These are phyloP conservation scores for Pectinophora gossypiella DNA, from an alignment of 1,140 invertebrate species.

Conservation along the genomic window DNA sequence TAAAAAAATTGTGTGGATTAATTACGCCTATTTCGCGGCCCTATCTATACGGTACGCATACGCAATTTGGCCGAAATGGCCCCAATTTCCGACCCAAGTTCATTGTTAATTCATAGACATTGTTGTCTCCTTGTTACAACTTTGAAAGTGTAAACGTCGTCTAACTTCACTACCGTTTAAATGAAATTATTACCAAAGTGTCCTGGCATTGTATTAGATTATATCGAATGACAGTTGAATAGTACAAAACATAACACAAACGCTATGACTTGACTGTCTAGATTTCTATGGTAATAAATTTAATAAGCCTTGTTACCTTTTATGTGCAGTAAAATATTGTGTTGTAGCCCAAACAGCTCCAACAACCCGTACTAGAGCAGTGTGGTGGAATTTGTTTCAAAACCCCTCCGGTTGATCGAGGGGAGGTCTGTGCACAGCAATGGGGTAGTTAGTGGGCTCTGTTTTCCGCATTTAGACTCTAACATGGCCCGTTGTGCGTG, in stretches of 20 bases:
- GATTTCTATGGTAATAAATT: neutral
- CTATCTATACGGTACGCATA: conserved; percentile 15
- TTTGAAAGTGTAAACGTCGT: conserved; percentile 25
- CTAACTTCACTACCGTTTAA: conserved; percentile 20
- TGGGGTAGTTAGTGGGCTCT: no score
- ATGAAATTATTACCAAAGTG: conserved; percentile 23
- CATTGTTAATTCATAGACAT: conserved; percentile 45
- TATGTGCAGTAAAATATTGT: neutral
- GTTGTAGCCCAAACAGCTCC: neutral
- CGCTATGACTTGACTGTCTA: no score
- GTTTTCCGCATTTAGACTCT: no score
- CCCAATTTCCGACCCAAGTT: conserved; percentile 30
- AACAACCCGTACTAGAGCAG: neutral
- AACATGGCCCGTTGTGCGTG: no score
- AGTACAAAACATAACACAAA: no score
- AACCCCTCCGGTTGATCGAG: no score
- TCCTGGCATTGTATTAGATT: neutral
- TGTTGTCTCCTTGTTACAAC: conserved; percentile 34
- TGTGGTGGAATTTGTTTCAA: no score
- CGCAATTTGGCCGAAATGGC: conserved; percentile 28
- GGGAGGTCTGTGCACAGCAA: no score
- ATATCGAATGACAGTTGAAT: neutral
- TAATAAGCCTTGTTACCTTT: neutral
- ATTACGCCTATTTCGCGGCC: neutral
- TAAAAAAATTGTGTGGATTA: neutral